Evolutionary conservation across 2,797 vertebrate species (phyloP).

Genomic region (Gobio occitaniae): DNA sequence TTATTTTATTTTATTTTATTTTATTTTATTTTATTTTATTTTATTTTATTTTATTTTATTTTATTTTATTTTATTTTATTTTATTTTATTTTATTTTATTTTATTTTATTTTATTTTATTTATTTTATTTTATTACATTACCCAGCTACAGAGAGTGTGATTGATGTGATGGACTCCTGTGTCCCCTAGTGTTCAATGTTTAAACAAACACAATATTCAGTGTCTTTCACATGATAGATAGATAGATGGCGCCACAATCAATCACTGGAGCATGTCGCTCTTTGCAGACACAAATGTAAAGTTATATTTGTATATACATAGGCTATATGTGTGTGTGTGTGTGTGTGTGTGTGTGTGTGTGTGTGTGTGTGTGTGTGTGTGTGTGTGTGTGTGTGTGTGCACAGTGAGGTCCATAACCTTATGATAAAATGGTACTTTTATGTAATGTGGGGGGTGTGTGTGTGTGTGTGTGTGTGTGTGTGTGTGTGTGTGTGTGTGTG

Average conservation of each 20-base stretch:
- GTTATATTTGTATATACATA: background rate
- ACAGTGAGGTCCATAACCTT: background rate
- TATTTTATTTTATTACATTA: too few species aligned
- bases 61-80: too few species aligned
- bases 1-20: background rate
- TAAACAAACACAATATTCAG: background rate
- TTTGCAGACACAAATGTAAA: background rate
- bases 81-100: too few species aligned
- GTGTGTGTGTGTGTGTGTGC: too few species aligned
- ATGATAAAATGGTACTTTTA: background rate
- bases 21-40: background rate
- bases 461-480: too few species aligned
- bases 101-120: too few species aligned
- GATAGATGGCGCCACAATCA: conserved; percentile 12
- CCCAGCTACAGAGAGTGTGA: background rate
- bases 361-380: too few species aligned
- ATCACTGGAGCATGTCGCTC: background rate
- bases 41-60: too few species aligned
- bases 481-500: too few species aligned
- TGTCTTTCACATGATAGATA: conserved; percentile 19
- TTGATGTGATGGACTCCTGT: conserved; percentile 34
- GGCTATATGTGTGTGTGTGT: too few species aligned
- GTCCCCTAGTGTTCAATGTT: conserved; percentile 60
- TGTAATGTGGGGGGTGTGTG: too few species aligned
- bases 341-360: too few species aligned